A percentile compares a stretch with the other conserved stretches of the same genome.
Conservation (phyloP, 2,113 vertebrate genomes). For the Sinosuthora webbiana region DNA sequence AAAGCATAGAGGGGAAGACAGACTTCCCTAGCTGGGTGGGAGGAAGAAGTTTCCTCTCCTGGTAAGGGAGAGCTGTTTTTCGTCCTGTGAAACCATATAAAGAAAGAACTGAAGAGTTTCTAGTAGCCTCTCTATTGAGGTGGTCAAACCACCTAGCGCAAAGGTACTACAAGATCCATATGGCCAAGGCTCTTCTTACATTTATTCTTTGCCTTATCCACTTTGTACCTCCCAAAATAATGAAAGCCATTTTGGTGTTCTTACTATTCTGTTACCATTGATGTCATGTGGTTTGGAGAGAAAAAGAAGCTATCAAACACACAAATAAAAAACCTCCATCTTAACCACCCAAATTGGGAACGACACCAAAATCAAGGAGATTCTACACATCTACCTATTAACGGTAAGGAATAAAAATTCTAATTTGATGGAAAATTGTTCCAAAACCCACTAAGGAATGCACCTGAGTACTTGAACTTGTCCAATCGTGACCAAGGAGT, state of each 20-base stretch:
- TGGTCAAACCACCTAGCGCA: neutral
- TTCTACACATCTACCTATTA: neutral
- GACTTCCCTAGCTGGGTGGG: neutral
- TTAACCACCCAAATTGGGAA: neutral
- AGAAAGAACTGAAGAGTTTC: neutral
- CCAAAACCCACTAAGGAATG: neutral
- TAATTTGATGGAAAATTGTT: neutral
- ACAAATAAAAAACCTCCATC: neutral
- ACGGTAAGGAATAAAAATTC: neutral
- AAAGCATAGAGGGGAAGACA: neutral
- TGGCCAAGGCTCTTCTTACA: neutral
- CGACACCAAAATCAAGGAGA: neutral
- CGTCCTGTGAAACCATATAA: neutral
- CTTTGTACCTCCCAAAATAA: neutral
- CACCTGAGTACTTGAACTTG: neutral
- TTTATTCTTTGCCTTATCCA: neutral
- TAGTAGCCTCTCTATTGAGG: neutral
- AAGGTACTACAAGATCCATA: neutral
- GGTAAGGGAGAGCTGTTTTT: neutral
- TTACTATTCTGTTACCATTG: neutral
- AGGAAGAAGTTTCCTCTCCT: neutral
- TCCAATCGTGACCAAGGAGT: neutral
- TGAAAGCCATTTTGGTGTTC: neutral
- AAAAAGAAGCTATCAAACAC: neutral
- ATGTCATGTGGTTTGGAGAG: neutral